Conservation (phyloP, 2,888 invertebrate genomes). For the Emmelina monodactyla region DNA sequence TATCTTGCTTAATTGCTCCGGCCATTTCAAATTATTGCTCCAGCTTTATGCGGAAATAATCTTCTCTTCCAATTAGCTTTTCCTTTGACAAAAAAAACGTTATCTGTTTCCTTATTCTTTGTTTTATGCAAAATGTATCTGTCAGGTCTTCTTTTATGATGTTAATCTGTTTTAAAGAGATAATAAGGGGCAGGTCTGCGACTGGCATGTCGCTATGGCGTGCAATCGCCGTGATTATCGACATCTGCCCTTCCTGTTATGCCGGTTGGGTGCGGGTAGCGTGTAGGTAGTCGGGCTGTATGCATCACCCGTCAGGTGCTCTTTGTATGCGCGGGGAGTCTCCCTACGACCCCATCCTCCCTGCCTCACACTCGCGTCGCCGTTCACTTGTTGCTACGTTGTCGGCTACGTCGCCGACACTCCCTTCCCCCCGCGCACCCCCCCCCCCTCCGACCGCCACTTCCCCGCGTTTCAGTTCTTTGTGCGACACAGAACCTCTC, state of each 20-base stretch:
- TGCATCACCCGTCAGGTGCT: conserved; percentile 45
- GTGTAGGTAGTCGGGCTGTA: conserved; percentile 27
- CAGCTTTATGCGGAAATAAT: too few relatives aligned
- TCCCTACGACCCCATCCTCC: conserved; percentile 27
- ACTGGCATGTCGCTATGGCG: conserved; percentile 15
- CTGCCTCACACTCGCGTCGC: conserved; percentile 36
- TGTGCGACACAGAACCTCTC: conserved; percentile 51
- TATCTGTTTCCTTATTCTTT: too few relatives aligned
- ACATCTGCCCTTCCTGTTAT: conserved; percentile 47
- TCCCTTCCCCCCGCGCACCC: conserved; percentile 31
- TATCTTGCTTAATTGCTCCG: conserved; percentile 22
- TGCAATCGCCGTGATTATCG: conserved; percentile 28
- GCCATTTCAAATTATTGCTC: too few relatives aligned
- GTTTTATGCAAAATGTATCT: too few relatives aligned
- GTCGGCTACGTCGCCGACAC: conserved; percentile 26
- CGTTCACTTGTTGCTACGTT: conserved; percentile 49
- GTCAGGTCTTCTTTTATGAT: too few relatives aligned
- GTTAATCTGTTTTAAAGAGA: conserved; percentile 3
- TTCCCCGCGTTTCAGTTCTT: conserved; percentile 61
- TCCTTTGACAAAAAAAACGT: too few relatives aligned
- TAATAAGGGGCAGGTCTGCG: conserved; percentile 12
- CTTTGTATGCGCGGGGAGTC: conserved; percentile 31
- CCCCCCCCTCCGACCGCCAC: conserved; percentile 32
- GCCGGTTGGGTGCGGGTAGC: conserved; percentile 21
- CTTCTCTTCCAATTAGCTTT: too few relatives aligned